Percentiles rank a stretch among this genome's conserved stretches.
Evolutionary conservation across 30 jellyfish, hydroid and myxozoan genomes (phyloP).

Genomic region (Aurelia sp.): DNA sequence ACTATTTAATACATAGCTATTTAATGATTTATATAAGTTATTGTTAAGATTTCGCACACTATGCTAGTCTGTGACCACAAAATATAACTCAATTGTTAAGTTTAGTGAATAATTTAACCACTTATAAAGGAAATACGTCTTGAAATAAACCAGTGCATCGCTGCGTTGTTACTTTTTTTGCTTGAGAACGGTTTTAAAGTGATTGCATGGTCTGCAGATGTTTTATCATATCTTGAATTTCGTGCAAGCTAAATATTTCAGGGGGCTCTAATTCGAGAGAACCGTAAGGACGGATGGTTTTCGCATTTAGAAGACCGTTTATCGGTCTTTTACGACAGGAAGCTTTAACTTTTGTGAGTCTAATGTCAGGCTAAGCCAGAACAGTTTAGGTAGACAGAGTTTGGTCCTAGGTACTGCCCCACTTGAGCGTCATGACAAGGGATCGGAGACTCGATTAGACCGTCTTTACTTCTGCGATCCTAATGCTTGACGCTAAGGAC

Average conservation of each 20-base stretch:
- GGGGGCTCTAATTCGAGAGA: neutral
- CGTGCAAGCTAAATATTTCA: neutral
- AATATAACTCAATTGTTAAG: constrained; percentile 1
- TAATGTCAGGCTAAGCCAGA: too few relatives aligned
- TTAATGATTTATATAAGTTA: neutral
- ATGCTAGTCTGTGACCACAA: constrained; percentile 3
- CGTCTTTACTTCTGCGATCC: too few relatives aligned
- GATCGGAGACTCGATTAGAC: too few relatives aligned
- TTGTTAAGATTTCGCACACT: neutral
- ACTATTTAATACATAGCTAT: neutral
- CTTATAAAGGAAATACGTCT: neutral
- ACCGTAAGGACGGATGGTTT: neutral
- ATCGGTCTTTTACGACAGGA: too few relatives aligned
- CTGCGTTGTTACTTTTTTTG: neutral
- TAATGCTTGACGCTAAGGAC: too few relatives aligned
- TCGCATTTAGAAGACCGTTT: too few relatives aligned
- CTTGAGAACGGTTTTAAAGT: neutral
- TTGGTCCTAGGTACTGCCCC: too few relatives aligned
- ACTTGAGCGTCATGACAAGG: too few relatives aligned
- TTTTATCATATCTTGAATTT: neutral
- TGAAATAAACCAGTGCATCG: neutral
- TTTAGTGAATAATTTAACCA: neutral
- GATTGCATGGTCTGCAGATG: neutral
- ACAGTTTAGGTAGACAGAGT: too few relatives aligned
- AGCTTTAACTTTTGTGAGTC: too few relatives aligned